Conservation (phyloP, 2,113 vertebrate genomes). For the Vulpes vulpes region DNA sequence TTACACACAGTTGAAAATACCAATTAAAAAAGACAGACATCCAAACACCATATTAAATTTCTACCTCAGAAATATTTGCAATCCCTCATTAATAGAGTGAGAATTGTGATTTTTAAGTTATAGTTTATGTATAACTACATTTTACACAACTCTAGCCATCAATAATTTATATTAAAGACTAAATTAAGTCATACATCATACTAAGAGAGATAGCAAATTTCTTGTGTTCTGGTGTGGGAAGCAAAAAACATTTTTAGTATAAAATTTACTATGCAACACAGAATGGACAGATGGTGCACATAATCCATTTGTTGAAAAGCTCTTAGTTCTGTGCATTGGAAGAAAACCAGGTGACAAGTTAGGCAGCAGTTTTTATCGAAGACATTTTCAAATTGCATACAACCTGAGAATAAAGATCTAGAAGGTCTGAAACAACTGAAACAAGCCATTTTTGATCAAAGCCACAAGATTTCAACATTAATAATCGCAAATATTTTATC, state of each 20-base stretch:
- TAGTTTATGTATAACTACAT: background rate
- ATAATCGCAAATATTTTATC: conserved; percentile 20
- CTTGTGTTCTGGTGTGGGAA: conserved; percentile 36
- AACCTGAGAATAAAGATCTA: conserved; percentile 57
- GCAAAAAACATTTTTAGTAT: conserved; percentile 59
- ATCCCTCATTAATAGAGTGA: background rate
- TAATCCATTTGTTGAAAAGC: conserved; percentile 61
- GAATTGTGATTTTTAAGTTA: background rate
- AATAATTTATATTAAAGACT: background rate
- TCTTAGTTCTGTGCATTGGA: conserved; percentile 61
- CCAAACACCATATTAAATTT: background rate
- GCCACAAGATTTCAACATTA: background rate
- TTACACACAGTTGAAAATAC: background rate
- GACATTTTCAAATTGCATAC: conserved; percentile 30
- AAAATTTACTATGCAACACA: conserved; percentile 68
- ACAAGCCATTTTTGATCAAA: conserved; percentile 26
- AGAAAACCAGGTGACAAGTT: conserved; percentile 68
- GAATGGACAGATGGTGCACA: conserved; percentile 61
- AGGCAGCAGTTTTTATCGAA: conserved; percentile 52
- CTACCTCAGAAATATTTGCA: background rate
- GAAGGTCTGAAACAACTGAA: conserved; percentile 23
- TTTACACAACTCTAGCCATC: background rate
- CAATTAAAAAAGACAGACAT: background rate
- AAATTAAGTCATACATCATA: background rate
- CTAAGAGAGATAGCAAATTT: conserved; percentile 11